Base-by-base conservation (phyloP, 2,113 vertebrate genomes). In the Gopherus flavomarginatus region DNA sequence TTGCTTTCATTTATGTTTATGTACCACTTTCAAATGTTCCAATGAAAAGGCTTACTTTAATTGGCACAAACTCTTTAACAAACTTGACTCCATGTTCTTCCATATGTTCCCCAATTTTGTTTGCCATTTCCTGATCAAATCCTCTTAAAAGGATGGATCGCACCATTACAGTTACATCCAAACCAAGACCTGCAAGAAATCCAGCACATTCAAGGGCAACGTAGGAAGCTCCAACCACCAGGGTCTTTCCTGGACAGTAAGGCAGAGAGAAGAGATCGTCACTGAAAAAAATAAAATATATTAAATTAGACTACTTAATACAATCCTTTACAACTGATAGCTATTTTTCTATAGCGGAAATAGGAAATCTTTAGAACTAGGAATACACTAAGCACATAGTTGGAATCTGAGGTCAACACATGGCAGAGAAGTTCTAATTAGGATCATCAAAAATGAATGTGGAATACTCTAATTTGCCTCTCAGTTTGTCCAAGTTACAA, bases 121-220 rank as follows among this genome's bases (percentile, higher is more conserved):
- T 97, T 87, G 98, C 98, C 93, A 98, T 98, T 78, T 99, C 98
- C 94, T 98, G 98, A 96, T 99, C 99, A 95, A 99, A 99, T 88
- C 98, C 99, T 95, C 98, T 97, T 21, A 99, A 98, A 11, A 99
- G 98, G 78, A 98, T 98, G 88, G 98, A 99, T 81, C 98, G 98
- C 65, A 98, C 98, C 98, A 99, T 98, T 29, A 99, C 98, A 31
- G 98, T 98, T 82, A 99, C 98, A 31, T 98, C 98, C 84, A 99
- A 95, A 12, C 99, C 98, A 47, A 99, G 97, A 13, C 98, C 98
- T 9, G 96, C 97, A 92, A 99, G 98, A 97, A 99, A 99, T 21
- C 98, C 98, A 21, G 99, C 98, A 69, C 98, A 99, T 93, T 99
- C 98, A 93, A 99, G 93, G 52, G 98, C 99, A 8, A 99, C 99